phyloP scores from a whole-genome alignment of 2,888 invertebrate genomes.

The Linnaemya tessellans region DNA sequence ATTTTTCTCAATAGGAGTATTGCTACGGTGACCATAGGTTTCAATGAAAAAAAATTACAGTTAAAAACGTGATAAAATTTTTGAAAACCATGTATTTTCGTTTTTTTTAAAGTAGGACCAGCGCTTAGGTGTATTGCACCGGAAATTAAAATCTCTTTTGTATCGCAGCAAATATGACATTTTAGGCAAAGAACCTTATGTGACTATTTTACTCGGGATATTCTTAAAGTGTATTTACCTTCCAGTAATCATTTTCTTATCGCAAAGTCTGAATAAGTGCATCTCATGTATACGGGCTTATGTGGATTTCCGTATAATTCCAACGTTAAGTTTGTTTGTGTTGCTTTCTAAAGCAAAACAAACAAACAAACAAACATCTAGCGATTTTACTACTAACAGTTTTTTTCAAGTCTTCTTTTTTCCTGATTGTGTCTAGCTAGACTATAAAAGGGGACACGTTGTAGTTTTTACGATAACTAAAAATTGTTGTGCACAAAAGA shows the following conservation, averaged over 20 bases:
- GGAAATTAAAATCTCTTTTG: too few relatives aligned
- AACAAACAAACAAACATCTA: not conserved
- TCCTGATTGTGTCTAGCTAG: slow-evolving; percentile 48
- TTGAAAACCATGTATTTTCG: too few relatives aligned
- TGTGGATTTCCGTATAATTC: slow-evolving; percentile 14
- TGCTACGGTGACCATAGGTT: too few relatives aligned
- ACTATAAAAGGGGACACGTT: slow-evolving; percentile 68
- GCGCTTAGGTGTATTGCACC: too few relatives aligned
- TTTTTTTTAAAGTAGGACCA: too few relatives aligned
- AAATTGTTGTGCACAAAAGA: slow-evolving; percentile 37
- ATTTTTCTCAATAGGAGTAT: too few relatives aligned
- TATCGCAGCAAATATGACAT: too few relatives aligned
- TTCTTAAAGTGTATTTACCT: slow-evolving; percentile 4
- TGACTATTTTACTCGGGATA: not conserved
- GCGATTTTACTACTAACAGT: slow-evolving; percentile 41
- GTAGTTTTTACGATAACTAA: slow-evolving; percentile 68
- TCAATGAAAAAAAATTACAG: too few relatives aligned
- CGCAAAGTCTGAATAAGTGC: slow-evolving; percentile 5
- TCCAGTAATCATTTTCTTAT: slow-evolving; percentile 1
- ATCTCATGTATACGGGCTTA: slow-evolving; percentile 28
- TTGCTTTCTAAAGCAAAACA: slow-evolving; percentile 2
- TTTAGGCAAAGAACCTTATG: too few relatives aligned
- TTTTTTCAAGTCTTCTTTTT: slow-evolving; percentile 21
- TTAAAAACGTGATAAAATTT: too few relatives aligned
- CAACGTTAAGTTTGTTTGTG: slow-evolving; percentile 30